phyloP scores from a whole-genome alignment of 2,797 vertebrate genomes.

The Capromys pilorides region DNA sequence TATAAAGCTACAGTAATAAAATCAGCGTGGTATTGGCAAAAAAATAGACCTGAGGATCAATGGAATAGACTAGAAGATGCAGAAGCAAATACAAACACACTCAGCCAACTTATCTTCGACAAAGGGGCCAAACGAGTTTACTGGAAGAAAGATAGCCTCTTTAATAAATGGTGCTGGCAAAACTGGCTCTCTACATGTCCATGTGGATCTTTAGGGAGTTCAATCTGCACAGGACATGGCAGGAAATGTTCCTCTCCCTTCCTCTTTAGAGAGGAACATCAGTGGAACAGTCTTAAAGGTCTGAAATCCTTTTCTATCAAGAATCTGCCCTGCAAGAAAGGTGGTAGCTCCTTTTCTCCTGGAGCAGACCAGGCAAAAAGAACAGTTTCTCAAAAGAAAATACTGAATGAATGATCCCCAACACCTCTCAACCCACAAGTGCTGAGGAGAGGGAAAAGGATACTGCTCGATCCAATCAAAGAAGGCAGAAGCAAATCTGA shows the following conservation, averaged over 20 bases:
- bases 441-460: background rate
- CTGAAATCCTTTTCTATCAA: background rate
- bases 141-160: too few relatives aligned
- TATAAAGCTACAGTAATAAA: too few relatives aligned
- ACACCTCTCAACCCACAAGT: background rate
- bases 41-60: too few relatives aligned
- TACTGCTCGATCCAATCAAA: fast-evolving
- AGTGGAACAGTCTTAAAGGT: background rate
- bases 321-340: background rate
- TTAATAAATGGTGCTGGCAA: too few relatives aligned
- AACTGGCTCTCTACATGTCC: constrained; percentile 41
- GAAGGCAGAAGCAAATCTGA: background rate
- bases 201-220: constrained; percentile 1
- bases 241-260: background rate
- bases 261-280: background rate
- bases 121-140: too few relatives aligned
- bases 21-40: too few relatives aligned
- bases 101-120: too few relatives aligned
- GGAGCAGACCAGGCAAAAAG: background rate
- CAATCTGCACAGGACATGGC: background rate
- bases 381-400: background rate
- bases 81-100: too few relatives aligned
- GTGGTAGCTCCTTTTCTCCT: constrained; percentile 10
- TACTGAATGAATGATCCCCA: background rate
- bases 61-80: too few relatives aligned